Evolutionary conservation across 2,888 invertebrate genomes (phyloP), one percentile per base, ranked within the genome.

Genomic region (Phrixothrix hirtus): DNA sequence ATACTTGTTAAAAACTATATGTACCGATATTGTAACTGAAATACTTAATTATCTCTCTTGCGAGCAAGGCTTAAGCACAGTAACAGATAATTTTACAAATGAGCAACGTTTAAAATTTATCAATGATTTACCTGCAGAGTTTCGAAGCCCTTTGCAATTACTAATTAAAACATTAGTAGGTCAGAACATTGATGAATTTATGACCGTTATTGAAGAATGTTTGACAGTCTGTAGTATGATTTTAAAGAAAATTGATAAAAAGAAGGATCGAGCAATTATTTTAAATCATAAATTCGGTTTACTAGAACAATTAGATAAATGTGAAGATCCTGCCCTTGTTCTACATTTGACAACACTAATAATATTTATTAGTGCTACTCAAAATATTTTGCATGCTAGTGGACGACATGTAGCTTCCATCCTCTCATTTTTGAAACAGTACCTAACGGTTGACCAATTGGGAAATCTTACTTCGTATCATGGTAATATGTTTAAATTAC

Each of bases 371-470:
- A 83, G 85, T 6, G 79, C 86, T 1, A 91, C 90, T 1, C 89
- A 92, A 64, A 84, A 81, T 62, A 89, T 94, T 79, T 70, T 97
- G 15, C 93, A 96, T 75, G 94, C 94, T 9, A 95, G 96, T 15
- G 98, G 98, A 0, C 86, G 92, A 72, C 94, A 94, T 77, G 93
- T 98, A 7, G 87, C 93, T 0, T 79, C 85, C 11, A 83, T 97
- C 60, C 79, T 96, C 34, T 70, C 80, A 1, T 89, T 84, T 72
- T 79, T 97, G 41, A 85, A 87, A 59, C 78, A 81, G 13, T 83
- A 85, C 62, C 74, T 96, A 38, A 82, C 82, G 53, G 78, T 80
- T 14, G 86, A 88, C 3, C 83, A 88, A 48, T 81, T 82, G 68
- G 72, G 79, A 1, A 76, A 82, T 46, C 78, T 96, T 1, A 81